phyloP scores from a whole-genome alignment of 2,113 vertebrate genomes.

The Rostratula benghalensis region DNA sequence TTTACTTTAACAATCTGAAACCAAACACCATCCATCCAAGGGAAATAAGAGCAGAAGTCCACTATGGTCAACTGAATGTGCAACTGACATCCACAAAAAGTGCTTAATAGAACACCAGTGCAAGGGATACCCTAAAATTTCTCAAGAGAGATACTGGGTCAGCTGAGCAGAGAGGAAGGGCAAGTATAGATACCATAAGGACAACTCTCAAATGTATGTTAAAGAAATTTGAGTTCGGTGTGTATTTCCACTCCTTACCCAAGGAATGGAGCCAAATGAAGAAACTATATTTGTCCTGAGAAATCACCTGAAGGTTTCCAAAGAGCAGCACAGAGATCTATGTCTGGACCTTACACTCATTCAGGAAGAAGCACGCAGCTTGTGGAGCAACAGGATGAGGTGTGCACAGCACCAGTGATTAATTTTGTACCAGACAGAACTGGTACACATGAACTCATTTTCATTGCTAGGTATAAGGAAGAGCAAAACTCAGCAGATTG shows the following conservation, averaged over 20 bases:
- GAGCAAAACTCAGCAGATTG: background rate
- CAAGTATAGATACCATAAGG: background rate
- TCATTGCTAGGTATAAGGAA: background rate
- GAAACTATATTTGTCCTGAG: background rate
- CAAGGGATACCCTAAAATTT: background rate
- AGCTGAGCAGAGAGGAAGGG: background rate
- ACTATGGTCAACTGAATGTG: background rate
- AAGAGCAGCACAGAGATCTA: background rate
- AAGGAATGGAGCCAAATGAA: background rate
- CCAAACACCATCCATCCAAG: background rate
- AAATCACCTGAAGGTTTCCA: background rate
- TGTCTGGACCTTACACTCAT: rapidly evolving
- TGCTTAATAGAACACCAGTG: background rate
- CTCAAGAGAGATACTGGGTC: background rate
- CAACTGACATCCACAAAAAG: background rate
- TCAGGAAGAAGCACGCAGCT: background rate
- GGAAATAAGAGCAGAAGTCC: background rate
- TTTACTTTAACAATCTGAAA: background rate
- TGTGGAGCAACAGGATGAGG: background rate
- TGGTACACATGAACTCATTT: background rate
- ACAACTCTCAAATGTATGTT: background rate
- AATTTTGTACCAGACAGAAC: background rate
- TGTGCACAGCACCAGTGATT: background rate
- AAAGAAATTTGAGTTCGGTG: background rate
- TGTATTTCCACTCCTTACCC: background rate